phyloP scores from a whole-genome alignment of 2,797 vertebrate genomes.

The Arremon aurantiirostris region DNA sequence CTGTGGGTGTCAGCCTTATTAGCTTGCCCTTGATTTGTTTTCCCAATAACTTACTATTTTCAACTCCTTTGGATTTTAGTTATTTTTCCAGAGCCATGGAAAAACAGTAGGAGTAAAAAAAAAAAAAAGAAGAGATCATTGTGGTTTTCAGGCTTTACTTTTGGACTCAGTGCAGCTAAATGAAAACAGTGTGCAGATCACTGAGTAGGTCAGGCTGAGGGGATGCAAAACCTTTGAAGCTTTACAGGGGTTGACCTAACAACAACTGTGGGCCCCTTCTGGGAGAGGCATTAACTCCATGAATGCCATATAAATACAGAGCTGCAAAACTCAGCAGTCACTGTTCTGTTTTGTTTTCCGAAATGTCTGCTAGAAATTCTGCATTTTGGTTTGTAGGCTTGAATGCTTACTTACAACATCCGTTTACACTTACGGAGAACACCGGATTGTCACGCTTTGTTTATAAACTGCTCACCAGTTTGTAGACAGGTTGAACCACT shows the following conservation, averaged over 20 bases:
- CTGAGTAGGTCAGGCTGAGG: constrained; percentile 77
- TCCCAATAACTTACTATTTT: constrained; percentile 25
- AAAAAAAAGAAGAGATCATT: not conserved
- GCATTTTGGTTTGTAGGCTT: not conserved
- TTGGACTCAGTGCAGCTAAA: constrained; percentile 70
- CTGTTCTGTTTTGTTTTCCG: not conserved
- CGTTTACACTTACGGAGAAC: not conserved
- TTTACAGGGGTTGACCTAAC: constrained; percentile 87
- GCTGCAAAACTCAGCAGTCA: not conserved
- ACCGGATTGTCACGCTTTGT: not conserved
- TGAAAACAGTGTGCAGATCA: constrained; percentile 78
- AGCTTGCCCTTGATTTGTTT: constrained; percentile 15
- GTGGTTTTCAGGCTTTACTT: constrained; percentile 72
- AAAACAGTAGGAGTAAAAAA: constrained; percentile 46
- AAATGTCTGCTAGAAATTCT: not conserved
- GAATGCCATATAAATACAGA: constrained; percentile 64
- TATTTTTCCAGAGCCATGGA: constrained; percentile 64
- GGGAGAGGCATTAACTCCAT: constrained; percentile 75
- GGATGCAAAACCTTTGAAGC: constrained; percentile 88
- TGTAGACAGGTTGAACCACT: constrained; percentile 25
- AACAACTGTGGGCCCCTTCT: constrained; percentile 82
- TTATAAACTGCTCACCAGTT: constrained; percentile 16
- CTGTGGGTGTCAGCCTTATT: not conserved
- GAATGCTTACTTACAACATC: not conserved
- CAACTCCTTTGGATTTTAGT: constrained; percentile 36